Evolutionary conservation across 2,888 invertebrate species (phyloP).

Genomic region (Bellardia bayeri): DNA sequence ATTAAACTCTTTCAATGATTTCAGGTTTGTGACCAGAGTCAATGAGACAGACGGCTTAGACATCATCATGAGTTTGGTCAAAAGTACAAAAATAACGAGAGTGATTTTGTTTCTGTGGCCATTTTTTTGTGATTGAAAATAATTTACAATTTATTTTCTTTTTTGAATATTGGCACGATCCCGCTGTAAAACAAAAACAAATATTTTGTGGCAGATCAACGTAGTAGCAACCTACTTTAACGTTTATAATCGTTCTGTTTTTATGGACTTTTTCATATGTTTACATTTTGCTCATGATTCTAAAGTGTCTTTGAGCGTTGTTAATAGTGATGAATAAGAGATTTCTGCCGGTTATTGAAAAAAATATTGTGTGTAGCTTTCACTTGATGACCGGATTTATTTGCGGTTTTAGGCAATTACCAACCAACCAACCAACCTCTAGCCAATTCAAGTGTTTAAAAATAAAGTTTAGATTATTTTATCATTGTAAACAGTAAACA

Average conservation of each 20-base stretch:
- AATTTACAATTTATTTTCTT: slow-evolving; percentile 41
- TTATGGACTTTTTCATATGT: slow-evolving; percentile 40
- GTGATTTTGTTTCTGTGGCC: slow-evolving; percentile 22
- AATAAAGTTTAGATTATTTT: slow-evolving; percentile 7
- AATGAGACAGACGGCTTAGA: neutral
- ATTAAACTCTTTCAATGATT: slow-evolving; percentile 58
- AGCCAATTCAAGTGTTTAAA: slow-evolving; percentile 16
- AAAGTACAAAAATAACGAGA: slow-evolving; percentile 63
- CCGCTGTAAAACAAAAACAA: slow-evolving; percentile 35
- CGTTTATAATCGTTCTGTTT: slow-evolving; percentile 30
- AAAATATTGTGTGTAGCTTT: slow-evolving; percentile 55
- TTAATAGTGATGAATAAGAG: slow-evolving; percentile 20
- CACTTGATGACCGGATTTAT: slow-evolving; percentile 71
- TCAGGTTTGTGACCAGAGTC: slow-evolving; percentile 33
- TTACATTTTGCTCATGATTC: slow-evolving; percentile 58
- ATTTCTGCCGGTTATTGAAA: slow-evolving; percentile 35
- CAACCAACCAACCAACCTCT: neutral
- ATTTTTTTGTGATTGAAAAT: slow-evolving; percentile 32
- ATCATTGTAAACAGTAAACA: neutral
- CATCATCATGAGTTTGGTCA: slow-evolving; percentile 32
- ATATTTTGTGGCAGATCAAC: slow-evolving; percentile 42
- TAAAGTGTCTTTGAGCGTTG: neutral
- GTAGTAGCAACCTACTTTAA: slow-evolving; percentile 43
- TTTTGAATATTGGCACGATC: slow-evolving; percentile 60
- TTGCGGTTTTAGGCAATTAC: slow-evolving; percentile 63